A percentile compares a stretch with the other conserved stretches of the same genome.
These are phyloP conservation scores for Protophormia terraenovae DNA, from an alignment of 2,888 invertebrate genomes.

Conservation along the genomic window DNA sequence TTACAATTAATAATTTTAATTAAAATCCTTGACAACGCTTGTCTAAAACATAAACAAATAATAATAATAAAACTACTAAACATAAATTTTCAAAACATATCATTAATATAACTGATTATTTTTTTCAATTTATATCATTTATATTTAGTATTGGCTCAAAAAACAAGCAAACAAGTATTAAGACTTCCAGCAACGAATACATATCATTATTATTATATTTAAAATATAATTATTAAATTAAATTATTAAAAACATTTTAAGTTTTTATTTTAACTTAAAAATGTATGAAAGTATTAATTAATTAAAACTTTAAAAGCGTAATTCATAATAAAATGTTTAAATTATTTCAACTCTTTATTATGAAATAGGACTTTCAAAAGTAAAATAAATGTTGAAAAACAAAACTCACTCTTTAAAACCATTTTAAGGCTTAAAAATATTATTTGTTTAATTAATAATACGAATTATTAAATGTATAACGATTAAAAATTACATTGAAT, in stretches of 20 bases:
- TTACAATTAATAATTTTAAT: too few relatives aligned
- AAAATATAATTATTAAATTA: slow-evolving; percentile 5
- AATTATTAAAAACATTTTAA: slow-evolving; percentile 7
- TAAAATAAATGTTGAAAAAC: neutral
- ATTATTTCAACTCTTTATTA: too few relatives aligned
- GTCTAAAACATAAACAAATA: too few relatives aligned
- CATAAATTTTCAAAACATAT: slow-evolving; percentile 45
- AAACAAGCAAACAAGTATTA: slow-evolving; percentile 43
- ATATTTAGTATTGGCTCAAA: slow-evolving; percentile 39
- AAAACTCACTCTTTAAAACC: neutral
- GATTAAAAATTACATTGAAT: neutral
- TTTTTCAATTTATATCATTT: neutral
- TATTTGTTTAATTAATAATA: slow-evolving; percentile 25
- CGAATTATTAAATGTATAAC: neutral
- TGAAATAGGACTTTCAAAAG: too few relatives aligned
- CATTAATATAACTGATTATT: slow-evolving; percentile 18
- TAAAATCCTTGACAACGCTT: too few relatives aligned
- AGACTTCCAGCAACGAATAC: slow-evolving; percentile 80
- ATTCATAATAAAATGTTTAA: too few relatives aligned
- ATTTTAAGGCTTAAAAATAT: slow-evolving; percentile 5
- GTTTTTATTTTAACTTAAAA: slow-evolving; percentile 23
- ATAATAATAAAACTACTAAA: too few relatives aligned
- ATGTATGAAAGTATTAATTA: slow-evolving; percentile 1
- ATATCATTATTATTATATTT: slow-evolving; percentile 75
- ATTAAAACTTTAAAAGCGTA: too few relatives aligned